Evolutionary conservation across 2,888 invertebrate genomes (phyloP).

Genomic region (Himalopsyche kuldschensis): DNA sequence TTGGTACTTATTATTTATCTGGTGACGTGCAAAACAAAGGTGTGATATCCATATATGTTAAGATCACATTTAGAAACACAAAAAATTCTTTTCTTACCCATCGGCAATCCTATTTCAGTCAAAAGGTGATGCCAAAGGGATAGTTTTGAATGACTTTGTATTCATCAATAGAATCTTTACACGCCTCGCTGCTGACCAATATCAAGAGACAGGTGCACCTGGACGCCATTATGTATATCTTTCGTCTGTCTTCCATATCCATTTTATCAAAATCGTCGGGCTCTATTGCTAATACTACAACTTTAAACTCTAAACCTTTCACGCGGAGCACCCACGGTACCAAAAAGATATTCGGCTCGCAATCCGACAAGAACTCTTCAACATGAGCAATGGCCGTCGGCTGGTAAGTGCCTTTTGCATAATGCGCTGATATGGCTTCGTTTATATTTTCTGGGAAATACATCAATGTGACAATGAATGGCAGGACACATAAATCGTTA

Average conservation of each 20-base stretch:
- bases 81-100: background rate
- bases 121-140: conserved; percentile 41
- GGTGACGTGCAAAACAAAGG: no score
- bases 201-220: conserved; percentile 47
- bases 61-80: background rate
- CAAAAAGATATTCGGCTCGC: conserved; percentile 44
- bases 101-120: background rate
- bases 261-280: conserved; percentile 46
- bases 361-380: conserved; percentile 44
- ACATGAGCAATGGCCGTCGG: conserved; percentile 45
- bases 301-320: conserved; percentile 49
- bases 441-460: conserved; percentile 44
- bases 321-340: conserved; percentile 47
- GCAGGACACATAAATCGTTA: conserved; percentile 46
- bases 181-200: conserved; percentile 42
- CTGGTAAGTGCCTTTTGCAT: conserved; percentile 46
- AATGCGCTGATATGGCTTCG: conserved; percentile 43
- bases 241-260: conserved; percentile 46
- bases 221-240: conserved; percentile 47
- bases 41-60: background rate
- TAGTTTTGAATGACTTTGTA: conserved; percentile 42
- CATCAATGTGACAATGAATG: conserved; percentile 45
- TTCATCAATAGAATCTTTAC: conserved; percentile 43
- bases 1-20: no score
- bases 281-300: conserved; percentile 47